These are phyloP conservation scores for Grantiella picta DNA, from an alignment of 2,113 vertebrate genomes.

Conservation along the genomic window DNA sequence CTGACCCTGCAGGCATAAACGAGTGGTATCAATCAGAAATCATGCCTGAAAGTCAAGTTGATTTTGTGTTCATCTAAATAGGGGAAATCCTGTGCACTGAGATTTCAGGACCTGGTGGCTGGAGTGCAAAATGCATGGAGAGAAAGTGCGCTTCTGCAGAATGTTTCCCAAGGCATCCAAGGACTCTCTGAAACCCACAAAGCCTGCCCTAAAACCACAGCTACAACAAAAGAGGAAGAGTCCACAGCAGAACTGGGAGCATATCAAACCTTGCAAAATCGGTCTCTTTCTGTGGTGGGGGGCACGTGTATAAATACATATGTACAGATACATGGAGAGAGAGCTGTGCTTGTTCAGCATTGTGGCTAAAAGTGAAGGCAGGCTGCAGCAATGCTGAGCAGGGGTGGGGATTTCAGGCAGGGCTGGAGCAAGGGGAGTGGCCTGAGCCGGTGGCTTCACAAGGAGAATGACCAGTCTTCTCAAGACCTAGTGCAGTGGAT, in stretches of 20 bases:
- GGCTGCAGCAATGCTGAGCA: background rate
- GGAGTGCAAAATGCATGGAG: conserved; percentile 14
- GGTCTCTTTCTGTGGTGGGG: background rate
- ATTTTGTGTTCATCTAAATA: background rate
- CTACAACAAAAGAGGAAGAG: conserved; percentile 63
- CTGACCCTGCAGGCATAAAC: background rate
- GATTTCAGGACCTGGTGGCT: conserved; percentile 51
- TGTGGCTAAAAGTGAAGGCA: background rate
- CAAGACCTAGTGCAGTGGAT: background rate
- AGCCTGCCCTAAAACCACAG: conserved; percentile 61
- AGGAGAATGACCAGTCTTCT: background rate
- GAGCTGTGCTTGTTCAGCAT: background rate
- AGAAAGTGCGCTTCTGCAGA: conserved; percentile 46
- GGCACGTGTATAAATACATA: background rate
- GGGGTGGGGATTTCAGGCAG: background rate
- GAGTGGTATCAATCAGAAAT: background rate
- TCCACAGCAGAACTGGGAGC: conserved; percentile 19
- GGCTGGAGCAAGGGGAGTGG: background rate
- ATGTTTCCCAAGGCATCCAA: conserved; percentile 58
- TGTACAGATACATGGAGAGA: background rate
- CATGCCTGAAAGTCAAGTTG: background rate
- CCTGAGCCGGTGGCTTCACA: background rate
- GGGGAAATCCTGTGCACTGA: conserved; percentile 15
- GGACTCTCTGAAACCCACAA: conserved; percentile 60
- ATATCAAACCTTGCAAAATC: conserved; percentile 44